Evolutionary conservation across 2,888 invertebrate genomes (phyloP), one percentile per base, ranked within the genome.

Genomic region (Ormyrus rosae): DNA sequence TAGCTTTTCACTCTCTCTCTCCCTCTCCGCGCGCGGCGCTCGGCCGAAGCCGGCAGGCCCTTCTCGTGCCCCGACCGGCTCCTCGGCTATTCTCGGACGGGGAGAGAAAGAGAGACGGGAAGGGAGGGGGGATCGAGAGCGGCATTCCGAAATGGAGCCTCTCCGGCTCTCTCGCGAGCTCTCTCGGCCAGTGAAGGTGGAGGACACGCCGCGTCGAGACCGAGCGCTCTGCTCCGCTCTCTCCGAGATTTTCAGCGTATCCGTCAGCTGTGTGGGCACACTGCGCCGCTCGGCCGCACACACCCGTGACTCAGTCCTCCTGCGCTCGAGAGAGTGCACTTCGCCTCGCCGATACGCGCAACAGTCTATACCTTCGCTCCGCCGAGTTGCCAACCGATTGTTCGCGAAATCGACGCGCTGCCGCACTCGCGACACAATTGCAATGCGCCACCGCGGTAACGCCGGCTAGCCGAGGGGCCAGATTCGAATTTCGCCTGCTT

Each of bases 111-210:
- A 64, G 63, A n/a, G 53, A 56, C 6, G 46, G 10, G 9, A 6
- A 7, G 74, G 9, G n/a, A 6, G 8, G 3, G 45, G 5, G 73
- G 70, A 80, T 68, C 53, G 61, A 67, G 70, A 65, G 63, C 70
- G 65, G 67, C 80, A 78, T 81, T 81, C 81, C 73, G 69, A 81
- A 81, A 81, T 65, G 69, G 77, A 68, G 64, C 69, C 77, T 77
- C 58, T 51, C 53, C 51, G 51, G 45, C 48, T 19, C 64, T 56
- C 61, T 7, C 55, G 0, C 34, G 10, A 34, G 34, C 34, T 13
- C 64, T n/a, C 61, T 45, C 60, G 11, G 60, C 6, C 56, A 75
- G 75, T 65, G 70, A 75, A 80, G 75, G 70, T 71, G 75, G 75
- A 80, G 75, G 70, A 65, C 70, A 60, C 72, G 63, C 76, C 55